Percentiles rank a stretch among this genome's conserved stretches.
These are phyloP conservation scores for Opisthocomus hoazin DNA, from an alignment of 2,113 vertebrate species.

Conservation along the genomic window DNA sequence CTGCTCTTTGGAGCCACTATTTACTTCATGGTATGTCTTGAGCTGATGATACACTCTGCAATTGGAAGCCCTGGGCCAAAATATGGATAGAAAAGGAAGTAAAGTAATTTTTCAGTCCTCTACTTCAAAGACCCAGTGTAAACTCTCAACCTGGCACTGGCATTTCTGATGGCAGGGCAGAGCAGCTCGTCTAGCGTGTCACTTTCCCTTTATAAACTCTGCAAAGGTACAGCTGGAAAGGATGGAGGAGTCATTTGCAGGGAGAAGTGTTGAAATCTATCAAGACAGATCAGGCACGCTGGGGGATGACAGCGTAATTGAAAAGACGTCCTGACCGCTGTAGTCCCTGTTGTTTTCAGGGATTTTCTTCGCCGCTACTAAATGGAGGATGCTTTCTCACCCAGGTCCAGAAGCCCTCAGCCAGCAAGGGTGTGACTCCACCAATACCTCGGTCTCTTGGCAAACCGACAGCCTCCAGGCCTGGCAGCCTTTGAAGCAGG, in stretches of 20 bases:
- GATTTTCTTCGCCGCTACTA: neutral
- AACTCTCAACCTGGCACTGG: neutral
- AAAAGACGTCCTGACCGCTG: neutral
- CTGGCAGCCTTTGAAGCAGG: neutral
- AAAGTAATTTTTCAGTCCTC: neutral
- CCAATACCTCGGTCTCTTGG: fast-evolving
- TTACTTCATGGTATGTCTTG: neutral
- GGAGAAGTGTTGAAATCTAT: neutral
- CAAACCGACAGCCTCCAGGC: neutral
- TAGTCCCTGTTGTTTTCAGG: neutral
- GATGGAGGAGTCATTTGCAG: neutral
- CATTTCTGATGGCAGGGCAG: neutral
- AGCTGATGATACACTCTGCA: neutral
- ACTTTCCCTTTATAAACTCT: neutral
- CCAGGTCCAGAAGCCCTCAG: neutral
- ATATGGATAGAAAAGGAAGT: neutral
- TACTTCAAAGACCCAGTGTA: neutral
- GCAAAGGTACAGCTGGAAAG: neutral
- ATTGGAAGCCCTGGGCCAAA: neutral
- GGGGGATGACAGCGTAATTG: neutral
- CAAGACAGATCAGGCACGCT: neutral
- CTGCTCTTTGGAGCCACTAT: neutral
- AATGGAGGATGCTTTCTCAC: neutral
- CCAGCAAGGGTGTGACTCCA: neutral
- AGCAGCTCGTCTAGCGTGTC: neutral